Base-by-base conservation (phyloP, 2,113 vertebrate species). In the Protomyctophum bolini region DNA sequence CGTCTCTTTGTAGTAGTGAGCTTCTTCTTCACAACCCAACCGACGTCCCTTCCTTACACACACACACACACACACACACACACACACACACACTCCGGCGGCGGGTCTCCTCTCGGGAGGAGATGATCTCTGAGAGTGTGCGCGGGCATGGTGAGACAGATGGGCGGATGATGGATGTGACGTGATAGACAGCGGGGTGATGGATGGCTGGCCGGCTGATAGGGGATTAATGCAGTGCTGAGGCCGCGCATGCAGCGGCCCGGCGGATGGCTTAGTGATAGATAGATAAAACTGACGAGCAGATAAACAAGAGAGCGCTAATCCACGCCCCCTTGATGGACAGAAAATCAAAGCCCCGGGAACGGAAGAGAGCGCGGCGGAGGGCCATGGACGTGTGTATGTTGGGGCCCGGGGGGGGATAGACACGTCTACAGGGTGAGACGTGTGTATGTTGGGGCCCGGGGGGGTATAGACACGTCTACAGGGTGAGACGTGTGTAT, bases 81-180 rank as follows among this genome's bases (percentile, higher is more conserved):
- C n/a, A n/a, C n/a, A n/a, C n/a, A n/a, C n/a, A n/a, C n/a, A n/a
- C n/a, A n/a, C n/a, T n/a, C n/a, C n/a, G n/a, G n/a, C 75, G 10
- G 79, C 82, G 81, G 75, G 82, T 79, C 71, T 85, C 79, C 73
- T 84, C 78, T 1, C 12, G 7, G 10, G 63, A 76, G 84, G 85
- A 85, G 83, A 85, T 88, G 76, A 83, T 83, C 83, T 84, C 82
- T 4, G 63, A 82, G 63, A 82, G n/a, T n/a, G n/a, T n/a, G 82
- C 74, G 84, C 80, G 84, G 89, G 80, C 83, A 82, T 85, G 66
- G 69, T 41, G 81, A 90, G 91, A 93, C 92, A 92, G 91, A 93
- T 93, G 92, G 92, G 88, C 76, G 87, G 91, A 93, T 94, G 92
- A 94, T 92, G 91, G 89, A 92, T 92, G 85, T 91, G 91, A 92